Percentiles rank a stretch among this genome's conserved stretches.
phyloP scores from a whole-genome alignment of 2,888 invertebrate genomes.

The Cephus pulcher region DNA sequence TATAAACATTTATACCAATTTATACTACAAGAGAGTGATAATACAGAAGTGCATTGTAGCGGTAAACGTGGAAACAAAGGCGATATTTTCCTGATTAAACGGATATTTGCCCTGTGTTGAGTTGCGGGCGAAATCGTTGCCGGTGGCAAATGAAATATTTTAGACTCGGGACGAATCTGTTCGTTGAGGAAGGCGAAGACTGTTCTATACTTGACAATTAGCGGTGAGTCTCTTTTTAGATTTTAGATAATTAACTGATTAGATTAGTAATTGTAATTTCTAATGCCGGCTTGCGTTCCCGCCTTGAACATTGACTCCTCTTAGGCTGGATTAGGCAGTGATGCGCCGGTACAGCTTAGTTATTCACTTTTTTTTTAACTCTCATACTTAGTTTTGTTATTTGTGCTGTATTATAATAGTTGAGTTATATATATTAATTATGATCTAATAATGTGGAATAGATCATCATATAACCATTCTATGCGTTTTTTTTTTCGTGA shows the following conservation, averaged over 20 bases:
- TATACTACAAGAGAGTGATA: not conserved
- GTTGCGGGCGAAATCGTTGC: not conserved
- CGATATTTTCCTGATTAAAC: not conserved
- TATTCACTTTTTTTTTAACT: not conserved
- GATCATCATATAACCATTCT: not conserved
- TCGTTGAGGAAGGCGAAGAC: not conserved
- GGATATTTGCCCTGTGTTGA: not conserved
- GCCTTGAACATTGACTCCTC: not conserved
- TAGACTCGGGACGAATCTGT: not conserved
- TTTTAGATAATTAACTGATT: not conserved
- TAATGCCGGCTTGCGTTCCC: not conserved
- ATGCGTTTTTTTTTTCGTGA: not conserved
- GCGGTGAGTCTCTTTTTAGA: not conserved
- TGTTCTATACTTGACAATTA: not conserved
- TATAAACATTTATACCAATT: not conserved
- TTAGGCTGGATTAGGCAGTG: not conserved
- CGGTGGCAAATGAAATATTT: conserved; percentile 8
- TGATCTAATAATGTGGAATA: not conserved
- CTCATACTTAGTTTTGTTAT: not conserved
- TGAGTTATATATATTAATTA: not conserved
- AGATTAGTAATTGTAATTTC: not conserved
- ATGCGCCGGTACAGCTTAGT: not conserved
- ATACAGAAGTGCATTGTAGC: not conserved
- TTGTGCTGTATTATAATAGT: not conserved
- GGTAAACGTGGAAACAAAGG: not conserved